These are phyloP conservation scores for Collichthys lucidus DNA, from an alignment of 2,113 vertebrate genomes.

Conservation along the genomic window DNA sequence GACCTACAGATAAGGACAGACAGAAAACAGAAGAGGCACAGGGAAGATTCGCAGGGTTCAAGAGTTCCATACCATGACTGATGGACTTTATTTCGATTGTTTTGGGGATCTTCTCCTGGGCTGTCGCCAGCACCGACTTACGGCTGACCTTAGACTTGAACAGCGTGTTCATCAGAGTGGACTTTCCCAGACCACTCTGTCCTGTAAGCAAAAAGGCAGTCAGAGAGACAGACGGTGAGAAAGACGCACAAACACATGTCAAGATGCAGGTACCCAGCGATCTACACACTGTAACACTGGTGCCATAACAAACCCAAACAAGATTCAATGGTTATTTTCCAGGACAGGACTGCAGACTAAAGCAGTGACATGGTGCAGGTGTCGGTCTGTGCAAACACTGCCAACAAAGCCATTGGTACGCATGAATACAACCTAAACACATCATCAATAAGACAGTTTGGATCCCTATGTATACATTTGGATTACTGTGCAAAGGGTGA, in stretches of 20 bases:
- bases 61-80: constrained; percentile 88
- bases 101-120: constrained; percentile 96
- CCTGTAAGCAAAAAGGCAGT: constrained; percentile 79
- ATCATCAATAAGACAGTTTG: background rate
- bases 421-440: constrained; percentile 32
- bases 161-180: constrained; percentile 98
- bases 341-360: background rate
- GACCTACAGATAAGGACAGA: background rate
- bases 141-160: constrained; percentile 99
- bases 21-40: background rate
- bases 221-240: constrained; percentile 22
- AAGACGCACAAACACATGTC: background rate
- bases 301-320: constrained; percentile 20
- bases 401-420: background rate
- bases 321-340: constrained; percentile 2
- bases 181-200: constrained; percentile 97
- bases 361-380: constrained; percentile 47
- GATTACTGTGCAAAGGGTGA: background rate
- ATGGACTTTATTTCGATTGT: constrained; percentile 98
- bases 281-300: background rate
- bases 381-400: constrained; percentile 42
- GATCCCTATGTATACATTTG: background rate
- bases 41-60: background rate
- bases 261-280: background rate
- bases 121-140: constrained; percentile 90